Conservation (phyloP, 2,113 vertebrate genomes). For the Trogon surrucura region DNA sequence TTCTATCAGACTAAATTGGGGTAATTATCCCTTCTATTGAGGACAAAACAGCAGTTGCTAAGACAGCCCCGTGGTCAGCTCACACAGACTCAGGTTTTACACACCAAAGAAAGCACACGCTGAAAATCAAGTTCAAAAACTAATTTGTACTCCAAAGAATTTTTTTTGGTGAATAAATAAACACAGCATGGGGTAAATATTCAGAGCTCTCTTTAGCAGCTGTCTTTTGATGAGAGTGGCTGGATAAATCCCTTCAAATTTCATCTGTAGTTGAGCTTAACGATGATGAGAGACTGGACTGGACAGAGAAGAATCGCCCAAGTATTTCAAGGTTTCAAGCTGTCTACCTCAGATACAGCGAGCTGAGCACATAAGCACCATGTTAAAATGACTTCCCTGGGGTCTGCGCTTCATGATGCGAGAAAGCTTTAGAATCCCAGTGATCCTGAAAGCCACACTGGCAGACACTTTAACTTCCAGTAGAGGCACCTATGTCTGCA, state of each 20-base stretch:
- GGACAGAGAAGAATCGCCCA: background rate
- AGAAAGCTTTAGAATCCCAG: constrained; percentile 24
- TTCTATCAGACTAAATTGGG: background rate
- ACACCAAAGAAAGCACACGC: background rate
- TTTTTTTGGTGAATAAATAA: constrained; percentile 10
- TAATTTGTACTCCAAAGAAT: constrained; percentile 19
- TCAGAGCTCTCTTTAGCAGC: background rate
- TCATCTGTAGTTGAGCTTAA: constrained; percentile 33
- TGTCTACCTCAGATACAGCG: constrained; percentile 39
- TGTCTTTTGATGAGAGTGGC: constrained; percentile 28
- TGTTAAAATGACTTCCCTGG: constrained; percentile 33
- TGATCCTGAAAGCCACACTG: constrained; percentile 31
- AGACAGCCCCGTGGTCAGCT: background rate
- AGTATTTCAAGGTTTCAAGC: constrained; percentile 55
- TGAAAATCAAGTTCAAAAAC: constrained; percentile 23
- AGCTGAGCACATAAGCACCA: constrained; percentile 33
- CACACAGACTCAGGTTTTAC: background rate
- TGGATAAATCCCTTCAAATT: constrained; percentile 57
- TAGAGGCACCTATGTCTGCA: background rate
- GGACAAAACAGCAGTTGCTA: background rate
- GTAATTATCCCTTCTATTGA: background rate
- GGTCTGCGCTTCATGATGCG: background rate
- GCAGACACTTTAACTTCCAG: constrained; percentile 14
- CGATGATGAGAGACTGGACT: background rate
- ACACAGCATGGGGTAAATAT: constrained; percentile 37